Base-by-base conservation (phyloP, 2,797 vertebrate species). In the Melanotaenia pygmaea region DNA sequence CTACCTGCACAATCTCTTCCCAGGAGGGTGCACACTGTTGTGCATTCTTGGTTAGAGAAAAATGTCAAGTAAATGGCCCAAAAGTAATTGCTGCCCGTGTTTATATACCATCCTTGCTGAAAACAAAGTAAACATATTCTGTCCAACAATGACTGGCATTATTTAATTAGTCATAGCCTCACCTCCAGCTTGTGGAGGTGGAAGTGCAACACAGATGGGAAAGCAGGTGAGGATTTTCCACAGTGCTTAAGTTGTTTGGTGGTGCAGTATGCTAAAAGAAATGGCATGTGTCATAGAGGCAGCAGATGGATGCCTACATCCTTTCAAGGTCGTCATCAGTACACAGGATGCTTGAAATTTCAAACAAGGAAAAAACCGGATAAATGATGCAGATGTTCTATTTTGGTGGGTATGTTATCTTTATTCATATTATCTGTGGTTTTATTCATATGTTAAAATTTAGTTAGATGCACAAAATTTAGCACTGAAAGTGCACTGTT, bases 181-280 rank as follows among this genome's bases (percentile, higher is more conserved):
- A 43, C 40, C 40, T 43, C 40, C 40, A 43, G 14, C 13, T 53
- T 53, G 50, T 10, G 10, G 24, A 24, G 24, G 50, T 10, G 10
- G 24, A 24, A 10, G 22, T 53, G 50, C n/a, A 53, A 24, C 50
- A 47, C 45, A 47, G 45, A 47, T 53, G 50, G 50, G 9, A 53
- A 3, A 53, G 50, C 45, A 20, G 20, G 20, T 47, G 45, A 47
- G 45, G 20, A 5, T 47, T 47, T 47, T 47, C 45, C 45, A 20
- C 45, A 47, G 20, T 12, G 22, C 11, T 53, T 26, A 53, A 11
- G 50, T 53, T 53, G 22, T 53, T 22, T 53, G 8, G 8, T 53
- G n/a, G 50, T 26, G 8, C n/a, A 26, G 22, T 61, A 51, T 22
- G 22, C 54, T 70, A 37, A 72, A 65, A 63, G 24, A 72, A 67